Evolutionary conservation across 2,888 invertebrate genomes (phyloP).

Genomic region (Plutella xylostella): DNA sequence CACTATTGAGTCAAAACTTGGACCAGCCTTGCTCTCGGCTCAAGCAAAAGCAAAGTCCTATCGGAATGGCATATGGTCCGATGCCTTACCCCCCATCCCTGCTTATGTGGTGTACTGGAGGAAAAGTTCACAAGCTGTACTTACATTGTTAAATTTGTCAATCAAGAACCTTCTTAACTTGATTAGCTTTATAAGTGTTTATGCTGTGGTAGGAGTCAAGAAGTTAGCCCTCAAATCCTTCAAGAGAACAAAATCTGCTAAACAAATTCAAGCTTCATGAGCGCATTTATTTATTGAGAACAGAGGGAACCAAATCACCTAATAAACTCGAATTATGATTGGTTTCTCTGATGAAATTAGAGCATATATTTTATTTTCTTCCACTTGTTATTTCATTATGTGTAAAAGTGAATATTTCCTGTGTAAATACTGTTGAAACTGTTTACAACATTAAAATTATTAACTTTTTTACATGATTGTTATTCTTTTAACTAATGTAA

Average conservation of each 20-base stretch:
- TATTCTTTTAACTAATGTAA: neutral
- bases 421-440: constrained; percentile 48
- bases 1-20: constrained; percentile 47
- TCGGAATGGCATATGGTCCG: constrained; percentile 58
- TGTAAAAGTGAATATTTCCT: constrained; percentile 16
- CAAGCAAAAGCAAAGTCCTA: constrained; percentile 47
- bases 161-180: constrained; percentile 34
- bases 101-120: constrained; percentile 47
- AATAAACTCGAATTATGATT: constrained; percentile 33
- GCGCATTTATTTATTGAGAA: constrained; percentile 27
- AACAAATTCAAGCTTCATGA: constrained; percentile 49
- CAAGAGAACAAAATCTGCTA: constrained; percentile 27
- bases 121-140: constrained; percentile 35
- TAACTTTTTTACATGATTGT: too few relatives aligned
- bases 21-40: constrained; percentile 44
- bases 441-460: too few relatives aligned
- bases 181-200: constrained; percentile 31
- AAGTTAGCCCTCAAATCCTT: constrained; percentile 38
- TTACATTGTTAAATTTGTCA: constrained; percentile 27
- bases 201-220: constrained; percentile 40
- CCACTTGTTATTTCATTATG: too few relatives aligned
- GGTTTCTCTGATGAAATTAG: constrained; percentile 19
- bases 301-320: constrained; percentile 29
- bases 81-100: constrained; percentile 51
- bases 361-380: too few relatives aligned